These are phyloP conservation scores for Mus minutoides DNA, from an alignment of 2,797 vertebrate species.

Conservation along the genomic window DNA sequence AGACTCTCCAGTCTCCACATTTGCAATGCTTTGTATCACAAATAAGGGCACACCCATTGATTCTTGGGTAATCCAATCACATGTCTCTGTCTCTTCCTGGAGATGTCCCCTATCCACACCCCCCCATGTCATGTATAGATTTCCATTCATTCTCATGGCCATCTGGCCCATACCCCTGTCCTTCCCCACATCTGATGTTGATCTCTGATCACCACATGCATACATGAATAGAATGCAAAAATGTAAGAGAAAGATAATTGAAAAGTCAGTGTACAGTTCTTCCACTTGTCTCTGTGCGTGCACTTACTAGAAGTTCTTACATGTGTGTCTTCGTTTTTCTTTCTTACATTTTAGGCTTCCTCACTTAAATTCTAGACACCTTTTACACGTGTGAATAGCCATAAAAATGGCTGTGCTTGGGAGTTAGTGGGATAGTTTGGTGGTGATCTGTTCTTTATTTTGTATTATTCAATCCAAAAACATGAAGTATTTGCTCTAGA, in stretches of 20 bases:
- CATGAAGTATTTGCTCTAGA: not conserved
- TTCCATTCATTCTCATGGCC: not conserved
- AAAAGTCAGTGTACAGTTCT: not conserved
- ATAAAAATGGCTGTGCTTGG: not conserved
- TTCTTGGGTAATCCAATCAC: not conserved
- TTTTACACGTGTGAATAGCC: not conserved
- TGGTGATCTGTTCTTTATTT: not conserved
- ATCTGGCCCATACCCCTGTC: not conserved
- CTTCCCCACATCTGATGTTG: not conserved
- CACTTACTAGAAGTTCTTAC: not conserved
- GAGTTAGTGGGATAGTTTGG: not conserved
- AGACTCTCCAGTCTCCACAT: not conserved
- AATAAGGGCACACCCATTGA: not conserved
- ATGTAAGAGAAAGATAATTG: not conserved
- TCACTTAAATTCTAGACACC: not conserved
- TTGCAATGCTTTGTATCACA: not conserved
- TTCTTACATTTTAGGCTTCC: conserved; percentile 30
- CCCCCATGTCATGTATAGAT: not conserved
- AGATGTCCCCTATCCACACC: not conserved
- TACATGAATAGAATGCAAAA: not conserved
- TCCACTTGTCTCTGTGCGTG: not conserved
- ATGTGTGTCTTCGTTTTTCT: not conserved
- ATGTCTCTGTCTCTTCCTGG: not conserved
- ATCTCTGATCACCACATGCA: not conserved
- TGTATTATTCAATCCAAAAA: not conserved